phyloP scores from a whole-genome alignment of 92 coral and sea anemone species.

The Montipora capitata region DNA sequence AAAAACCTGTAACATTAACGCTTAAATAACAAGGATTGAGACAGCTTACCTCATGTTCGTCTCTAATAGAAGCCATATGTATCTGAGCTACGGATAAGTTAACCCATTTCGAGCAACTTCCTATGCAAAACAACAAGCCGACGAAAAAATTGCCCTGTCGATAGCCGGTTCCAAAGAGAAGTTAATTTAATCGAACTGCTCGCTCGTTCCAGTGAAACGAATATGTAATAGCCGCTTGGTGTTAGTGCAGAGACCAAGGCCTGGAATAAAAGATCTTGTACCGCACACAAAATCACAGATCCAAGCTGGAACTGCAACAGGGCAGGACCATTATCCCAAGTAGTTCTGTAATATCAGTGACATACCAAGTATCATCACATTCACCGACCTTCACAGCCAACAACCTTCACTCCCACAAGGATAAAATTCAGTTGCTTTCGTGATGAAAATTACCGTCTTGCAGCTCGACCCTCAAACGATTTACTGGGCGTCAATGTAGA shows the following conservation, averaged over 20 bases:
- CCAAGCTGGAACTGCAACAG: conserved; percentile 15
- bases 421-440: neutral
- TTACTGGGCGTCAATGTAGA: conserved; percentile 40
- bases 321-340: conserved; percentile 18
- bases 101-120: conserved; percentile 42
- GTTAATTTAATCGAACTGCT: conserved; percentile 32
- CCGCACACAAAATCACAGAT: conserved; percentile 54
- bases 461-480: neutral
- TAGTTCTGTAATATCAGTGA: conserved; percentile 14
- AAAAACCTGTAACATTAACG: conserved; percentile 16
- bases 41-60: conserved; percentile 70
- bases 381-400: neutral
- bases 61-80: conserved; percentile 86
- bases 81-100: conserved; percentile 19
- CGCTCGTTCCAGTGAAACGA: conserved; percentile 45
- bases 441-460: conserved; percentile 10
- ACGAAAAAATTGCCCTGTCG: neutral
- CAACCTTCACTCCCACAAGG: neutral
- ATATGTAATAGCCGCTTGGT: neutral
- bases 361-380: conserved; percentile 12
- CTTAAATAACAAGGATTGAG: conserved; percentile 18
- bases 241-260: neutral
- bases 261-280: neutral
- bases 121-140: neutral
- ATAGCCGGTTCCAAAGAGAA: conserved; percentile 20